phyloP scores from a whole-genome alignment of 2,113 vertebrate species.

The Riparia riparia region DNA sequence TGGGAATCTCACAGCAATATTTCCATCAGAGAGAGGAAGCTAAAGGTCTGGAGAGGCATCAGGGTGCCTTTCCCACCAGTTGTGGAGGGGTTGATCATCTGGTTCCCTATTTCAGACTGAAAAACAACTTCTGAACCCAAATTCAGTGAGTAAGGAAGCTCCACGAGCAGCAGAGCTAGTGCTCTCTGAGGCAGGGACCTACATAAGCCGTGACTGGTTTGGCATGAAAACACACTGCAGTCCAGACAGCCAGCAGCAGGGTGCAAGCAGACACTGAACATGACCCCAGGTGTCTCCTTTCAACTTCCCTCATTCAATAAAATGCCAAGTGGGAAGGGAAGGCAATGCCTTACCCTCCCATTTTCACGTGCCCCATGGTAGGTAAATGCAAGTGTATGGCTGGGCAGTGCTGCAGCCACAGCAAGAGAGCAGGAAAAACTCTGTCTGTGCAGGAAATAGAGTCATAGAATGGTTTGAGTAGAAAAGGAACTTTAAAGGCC shows the following conservation, averaged over 20 bases:
- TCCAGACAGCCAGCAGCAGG: not conserved
- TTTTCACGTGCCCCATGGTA: not conserved
- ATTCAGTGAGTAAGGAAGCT: not conserved
- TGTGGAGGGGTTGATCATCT: not conserved
- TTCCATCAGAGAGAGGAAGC: not conserved
- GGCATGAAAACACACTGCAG: not conserved
- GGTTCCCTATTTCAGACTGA: not conserved
- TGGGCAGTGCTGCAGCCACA: not conserved
- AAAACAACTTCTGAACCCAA: not conserved
- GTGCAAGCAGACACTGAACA: not conserved
- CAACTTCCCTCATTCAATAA: not conserved
- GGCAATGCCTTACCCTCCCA: not conserved
- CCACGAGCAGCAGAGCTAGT: not conserved
- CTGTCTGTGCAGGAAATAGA: not conserved
- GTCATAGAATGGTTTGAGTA: not conserved
- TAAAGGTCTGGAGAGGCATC: not conserved
- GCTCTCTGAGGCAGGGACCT: not conserved
- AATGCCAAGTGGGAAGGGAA: not conserved
- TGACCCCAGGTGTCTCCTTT: not conserved
- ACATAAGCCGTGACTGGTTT: not conserved
- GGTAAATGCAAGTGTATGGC: rapidly evolving
- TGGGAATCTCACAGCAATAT: not conserved
- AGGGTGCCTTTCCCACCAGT: not conserved
- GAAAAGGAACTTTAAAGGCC: not conserved
- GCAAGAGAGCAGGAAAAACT: not conserved